Evolutionary conservation across 2,888 invertebrate genomes (phyloP).

Genomic region (Mechanitis mazaeus): DNA sequence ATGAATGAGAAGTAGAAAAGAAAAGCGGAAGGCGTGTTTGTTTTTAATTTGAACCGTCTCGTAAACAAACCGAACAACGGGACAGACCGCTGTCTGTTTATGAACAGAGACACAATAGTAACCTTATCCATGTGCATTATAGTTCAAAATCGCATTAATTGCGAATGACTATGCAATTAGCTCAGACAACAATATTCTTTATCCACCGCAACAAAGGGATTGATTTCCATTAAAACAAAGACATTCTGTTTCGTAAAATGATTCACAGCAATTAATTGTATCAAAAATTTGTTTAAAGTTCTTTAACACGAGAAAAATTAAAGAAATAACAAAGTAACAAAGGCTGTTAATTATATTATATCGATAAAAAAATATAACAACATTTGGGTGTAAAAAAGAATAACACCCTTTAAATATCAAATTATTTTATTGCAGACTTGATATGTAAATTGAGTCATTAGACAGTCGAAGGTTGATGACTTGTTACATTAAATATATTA

Average conservation of each 20-base stretch:
- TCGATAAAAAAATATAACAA: no score
- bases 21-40: slow-evolving; percentile 11
- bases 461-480: no score
- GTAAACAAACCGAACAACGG: slow-evolving; percentile 20
- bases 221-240: background rate
- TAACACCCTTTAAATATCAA: no score
- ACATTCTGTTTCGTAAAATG: background rate
- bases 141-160: slow-evolving; percentile 3
- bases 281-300: background rate
- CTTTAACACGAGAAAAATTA: background rate
- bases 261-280: background rate
- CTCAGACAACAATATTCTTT: slow-evolving; percentile 15
- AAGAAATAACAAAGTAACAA: no score
- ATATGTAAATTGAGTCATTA: no score
- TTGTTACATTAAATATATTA: no score
- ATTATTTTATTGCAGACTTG: no score
- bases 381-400: no score
- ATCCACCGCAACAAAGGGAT: background rate
- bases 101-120: background rate
- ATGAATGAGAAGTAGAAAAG: no score
- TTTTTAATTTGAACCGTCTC: slow-evolving; percentile 17
- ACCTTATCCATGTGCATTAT: slow-evolving; percentile 5
- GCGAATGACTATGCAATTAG: slow-evolving; percentile 8
- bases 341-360: no score
- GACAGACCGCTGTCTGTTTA: slow-evolving; percentile 2